Conservation (phyloP, 2,888 invertebrate genomes). For the Germaria angustata region DNA sequence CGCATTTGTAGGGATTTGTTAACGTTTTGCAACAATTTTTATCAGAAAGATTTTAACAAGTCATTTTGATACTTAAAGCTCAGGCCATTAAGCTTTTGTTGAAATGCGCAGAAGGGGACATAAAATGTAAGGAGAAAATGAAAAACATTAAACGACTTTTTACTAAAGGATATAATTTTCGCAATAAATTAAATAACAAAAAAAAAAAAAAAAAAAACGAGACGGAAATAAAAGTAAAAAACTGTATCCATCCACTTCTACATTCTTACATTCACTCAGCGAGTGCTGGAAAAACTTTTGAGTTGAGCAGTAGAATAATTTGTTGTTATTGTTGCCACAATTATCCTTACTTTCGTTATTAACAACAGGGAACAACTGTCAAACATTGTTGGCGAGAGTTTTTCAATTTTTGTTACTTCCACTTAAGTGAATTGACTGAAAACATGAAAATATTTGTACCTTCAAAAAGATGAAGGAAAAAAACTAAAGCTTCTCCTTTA, state of each 20-base stretch:
- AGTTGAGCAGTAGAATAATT: not conserved
- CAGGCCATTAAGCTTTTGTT: not conserved
- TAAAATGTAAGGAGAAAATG: no score
- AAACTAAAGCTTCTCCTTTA: not conserved
- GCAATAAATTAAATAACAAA: not conserved
- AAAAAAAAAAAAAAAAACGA: not conserved
- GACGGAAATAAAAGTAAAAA: not conserved
- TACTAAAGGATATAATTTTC: not conserved
- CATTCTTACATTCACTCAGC: not conserved
- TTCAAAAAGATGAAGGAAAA: no score
- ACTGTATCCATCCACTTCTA: not conserved
- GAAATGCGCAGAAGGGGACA: not conserved
- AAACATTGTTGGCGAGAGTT: not conserved
- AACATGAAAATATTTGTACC: not conserved
- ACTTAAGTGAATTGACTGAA: not conserved
- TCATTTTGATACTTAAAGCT: not conserved
- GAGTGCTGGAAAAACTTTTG: not conserved
- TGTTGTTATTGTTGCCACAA: not conserved
- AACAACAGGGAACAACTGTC: not conserved
- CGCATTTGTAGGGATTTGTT: not conserved
- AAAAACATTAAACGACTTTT: not conserved
- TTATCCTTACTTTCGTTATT: not conserved
- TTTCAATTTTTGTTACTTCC: not conserved
- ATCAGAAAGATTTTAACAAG: not conserved
- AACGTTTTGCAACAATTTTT: not conserved